A percentile compares a stretch with the other conserved stretches of the same genome.
These are phyloP conservation scores for Tipula unca DNA, from an alignment of 2,888 invertebrate species.

Conservation along the genomic window DNA sequence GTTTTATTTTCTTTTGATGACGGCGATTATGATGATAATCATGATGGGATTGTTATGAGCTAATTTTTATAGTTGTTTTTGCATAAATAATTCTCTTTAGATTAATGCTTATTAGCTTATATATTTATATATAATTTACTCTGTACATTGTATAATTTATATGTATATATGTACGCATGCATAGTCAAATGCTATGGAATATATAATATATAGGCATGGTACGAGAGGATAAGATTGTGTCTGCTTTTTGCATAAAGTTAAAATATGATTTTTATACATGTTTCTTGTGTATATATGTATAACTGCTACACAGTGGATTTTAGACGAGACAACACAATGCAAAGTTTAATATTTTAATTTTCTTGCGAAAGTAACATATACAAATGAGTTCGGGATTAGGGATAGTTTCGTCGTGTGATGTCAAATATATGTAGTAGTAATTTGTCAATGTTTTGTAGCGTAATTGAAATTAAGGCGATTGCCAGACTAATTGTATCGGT, in stretches of 20 bases:
- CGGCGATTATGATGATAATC: no score
- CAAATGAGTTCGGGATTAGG: neutral
- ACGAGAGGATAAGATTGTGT: neutral
- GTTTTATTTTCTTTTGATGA: neutral
- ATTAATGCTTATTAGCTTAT: neutral
- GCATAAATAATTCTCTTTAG: neutral
- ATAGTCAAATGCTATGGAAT: neutral
- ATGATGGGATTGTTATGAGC: neutral
- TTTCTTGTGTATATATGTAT: no score
- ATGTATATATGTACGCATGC: no score
- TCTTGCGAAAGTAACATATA: neutral
- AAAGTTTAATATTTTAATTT: neutral
- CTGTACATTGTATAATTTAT: neutral
- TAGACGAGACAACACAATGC: neutral
- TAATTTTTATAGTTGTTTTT: neutral
- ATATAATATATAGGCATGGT: neutral
- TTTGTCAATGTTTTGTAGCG: neutral
- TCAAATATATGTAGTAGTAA: neutral
- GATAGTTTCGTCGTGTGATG: neutral
- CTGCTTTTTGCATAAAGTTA: neutral
- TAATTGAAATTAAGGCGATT: no score
- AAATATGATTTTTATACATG: neutral
- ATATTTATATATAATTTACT: neutral
- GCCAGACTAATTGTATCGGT: no score
- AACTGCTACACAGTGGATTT: neutral